Evolutionary conservation across 1,140 invertebrate genomes (phyloP).

Genomic region (Ceratosolen solmsi): DNA sequence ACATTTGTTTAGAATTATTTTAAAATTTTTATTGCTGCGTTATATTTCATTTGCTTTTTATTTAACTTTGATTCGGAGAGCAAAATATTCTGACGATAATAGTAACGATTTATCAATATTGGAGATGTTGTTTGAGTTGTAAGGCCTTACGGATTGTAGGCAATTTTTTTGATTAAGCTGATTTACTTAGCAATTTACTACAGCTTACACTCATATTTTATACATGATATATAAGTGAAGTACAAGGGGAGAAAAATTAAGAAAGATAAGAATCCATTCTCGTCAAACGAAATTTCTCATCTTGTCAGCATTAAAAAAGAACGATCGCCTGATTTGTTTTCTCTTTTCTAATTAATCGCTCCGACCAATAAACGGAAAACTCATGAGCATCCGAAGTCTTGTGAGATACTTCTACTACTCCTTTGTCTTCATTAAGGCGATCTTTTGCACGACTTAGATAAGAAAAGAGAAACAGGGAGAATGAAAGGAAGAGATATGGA

Average conservation of each 20-base stretch:
- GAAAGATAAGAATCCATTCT: background rate
- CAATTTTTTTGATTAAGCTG: background rate
- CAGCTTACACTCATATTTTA: background rate
- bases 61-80: background rate
- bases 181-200: slow-evolving; percentile 6
- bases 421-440: slow-evolving; percentile 39
- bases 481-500: background rate
- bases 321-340: background rate
- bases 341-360: slow-evolving; percentile 33
- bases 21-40: background rate
- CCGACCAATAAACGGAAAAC: slow-evolving; percentile 25
- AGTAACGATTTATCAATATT: background rate
- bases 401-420: slow-evolving; percentile 15
- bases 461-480: background rate
- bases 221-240: background rate
- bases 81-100: background rate
- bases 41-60: background rate
- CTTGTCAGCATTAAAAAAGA: slow-evolving; percentile 27
- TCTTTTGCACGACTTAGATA: slow-evolving; percentile 36
- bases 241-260: background rate
- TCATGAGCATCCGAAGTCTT: background rate
- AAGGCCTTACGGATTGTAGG: too few relatives aligned
- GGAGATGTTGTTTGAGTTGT: too few relatives aligned
- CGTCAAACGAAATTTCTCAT: background rate
- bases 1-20: background rate